phyloP scores from a whole-genome alignment of 2,888 invertebrate species.

The Drosophila multiciliata region DNA sequence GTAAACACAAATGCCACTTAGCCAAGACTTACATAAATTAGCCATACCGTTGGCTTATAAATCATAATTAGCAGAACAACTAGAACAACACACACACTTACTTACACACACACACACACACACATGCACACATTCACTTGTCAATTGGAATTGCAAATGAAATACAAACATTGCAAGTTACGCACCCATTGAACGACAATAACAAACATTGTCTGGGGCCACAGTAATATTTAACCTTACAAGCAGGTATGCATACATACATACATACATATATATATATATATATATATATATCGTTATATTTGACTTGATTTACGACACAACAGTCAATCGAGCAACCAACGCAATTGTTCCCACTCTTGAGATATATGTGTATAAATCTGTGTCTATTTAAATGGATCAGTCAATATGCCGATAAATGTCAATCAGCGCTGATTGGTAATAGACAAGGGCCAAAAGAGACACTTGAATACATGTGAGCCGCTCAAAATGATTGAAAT shows the following conservation, averaged over 20 bases:
- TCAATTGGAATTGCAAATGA: slow-evolving; percentile 57
- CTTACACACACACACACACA: neutral
- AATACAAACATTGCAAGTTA: slow-evolving; percentile 39
- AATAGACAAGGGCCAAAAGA: slow-evolving; percentile 42
- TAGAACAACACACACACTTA: neutral
- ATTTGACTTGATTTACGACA: slow-evolving; percentile 65
- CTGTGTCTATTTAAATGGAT: slow-evolving; percentile 43
- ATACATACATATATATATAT: slow-evolving; percentile 37
- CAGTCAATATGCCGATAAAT: slow-evolving; percentile 66
- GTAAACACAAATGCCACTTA: slow-evolving; percentile 28
- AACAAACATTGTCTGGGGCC: slow-evolving; percentile 29
- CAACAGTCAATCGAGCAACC: slow-evolving; percentile 44
- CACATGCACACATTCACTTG: neutral
- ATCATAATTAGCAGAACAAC: slow-evolving; percentile 56
- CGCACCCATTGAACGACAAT: slow-evolving; percentile 54
- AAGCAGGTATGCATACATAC: slow-evolving; percentile 45
- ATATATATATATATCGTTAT: slow-evolving; percentile 44
- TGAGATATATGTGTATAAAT: slow-evolving; percentile 6
- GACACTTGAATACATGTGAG: slow-evolving; percentile 40
- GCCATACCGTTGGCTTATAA: slow-evolving; percentile 47
- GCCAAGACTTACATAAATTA: slow-evolving; percentile 46
- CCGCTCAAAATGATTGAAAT: slow-evolving; percentile 48
- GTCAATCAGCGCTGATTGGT: slow-evolving; percentile 56
- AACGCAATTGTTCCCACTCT: slow-evolving; percentile 48
- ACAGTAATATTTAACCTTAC: slow-evolving; percentile 59